phyloP scores from a whole-genome alignment of 2,797 vertebrate species.

The Hypotaenidia philippensis region DNA sequence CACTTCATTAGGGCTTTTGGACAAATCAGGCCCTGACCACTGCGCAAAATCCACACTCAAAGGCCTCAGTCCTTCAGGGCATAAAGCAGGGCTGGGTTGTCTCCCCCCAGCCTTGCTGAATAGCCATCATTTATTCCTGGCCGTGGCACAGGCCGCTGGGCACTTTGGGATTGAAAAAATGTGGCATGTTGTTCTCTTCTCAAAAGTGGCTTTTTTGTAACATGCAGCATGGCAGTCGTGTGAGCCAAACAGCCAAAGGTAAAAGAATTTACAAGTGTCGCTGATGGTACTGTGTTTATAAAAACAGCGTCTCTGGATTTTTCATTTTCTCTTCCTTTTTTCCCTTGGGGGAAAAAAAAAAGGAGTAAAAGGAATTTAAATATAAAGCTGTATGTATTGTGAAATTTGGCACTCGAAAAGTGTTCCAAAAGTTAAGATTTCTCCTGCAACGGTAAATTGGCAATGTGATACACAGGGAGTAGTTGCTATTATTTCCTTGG shows the following conservation, averaged over 20 bases:
- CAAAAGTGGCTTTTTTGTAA: background rate
- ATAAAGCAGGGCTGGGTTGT: background rate
- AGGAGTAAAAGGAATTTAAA: background rate
- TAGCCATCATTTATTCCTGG: background rate
- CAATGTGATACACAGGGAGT: background rate
- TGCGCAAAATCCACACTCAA: background rate
- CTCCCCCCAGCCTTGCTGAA: background rate
- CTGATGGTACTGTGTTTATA: constrained; percentile 30
- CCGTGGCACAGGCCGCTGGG: background rate
- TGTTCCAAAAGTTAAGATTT: background rate
- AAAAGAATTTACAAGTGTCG: constrained; percentile 25
- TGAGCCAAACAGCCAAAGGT: constrained; percentile 55
- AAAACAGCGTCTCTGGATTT: constrained; percentile 5
- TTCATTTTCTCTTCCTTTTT: constrained; percentile 30
- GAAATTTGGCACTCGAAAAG: background rate
- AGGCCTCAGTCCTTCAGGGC: background rate
- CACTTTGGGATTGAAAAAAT: background rate
- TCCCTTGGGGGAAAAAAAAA: accelerated
- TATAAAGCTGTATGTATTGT: background rate
- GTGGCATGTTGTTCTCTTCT: background rate
- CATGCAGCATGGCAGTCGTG: background rate
- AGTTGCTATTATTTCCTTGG: background rate
- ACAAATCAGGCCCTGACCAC: background rate
- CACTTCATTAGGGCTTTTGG: background rate
- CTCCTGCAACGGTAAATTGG: background rate